Evolutionary conservation across 2,888 invertebrate genomes (phyloP), one percentile per base, ranked within the genome.

Genomic region (Leucozona laternaria): DNA sequence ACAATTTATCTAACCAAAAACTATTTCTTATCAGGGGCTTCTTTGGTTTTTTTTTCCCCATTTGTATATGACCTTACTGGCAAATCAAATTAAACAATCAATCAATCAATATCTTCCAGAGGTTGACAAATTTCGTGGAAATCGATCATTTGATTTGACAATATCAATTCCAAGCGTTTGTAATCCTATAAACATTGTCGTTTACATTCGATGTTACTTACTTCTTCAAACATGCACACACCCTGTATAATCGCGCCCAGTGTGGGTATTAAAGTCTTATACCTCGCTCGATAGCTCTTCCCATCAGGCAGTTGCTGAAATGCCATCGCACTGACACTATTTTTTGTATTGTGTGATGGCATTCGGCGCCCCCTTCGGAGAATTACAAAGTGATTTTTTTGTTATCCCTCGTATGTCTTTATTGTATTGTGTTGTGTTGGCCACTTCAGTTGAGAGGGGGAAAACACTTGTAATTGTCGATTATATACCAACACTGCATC

Each of bases 381-480:
- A 81, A 81, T 81, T 81, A 85, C 85, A 81, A 85, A 81, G 76
- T 73, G 81, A 66, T 81, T 85, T 81, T 85, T 81, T 68, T 81
- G 85, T 81, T 81, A 81, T 81, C 72, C 85, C 71, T 72, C 50
- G 45, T 84, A n/a, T 84, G 70, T 50, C 48, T 68, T 20, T 50
- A 50, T 75, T 79, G 28, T 80, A 25, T 53, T 58, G 40, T 79
- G 43, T 66, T 77, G 72, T 79, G 43, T 66, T 77, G 72, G 48
- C 53, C 66, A 57, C 77, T 77, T 85, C 77, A 57, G 28, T 40
- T 58, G 53, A 66, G 43, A 62, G 45, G 68, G 70, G 62, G 53
- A 58, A 80, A 85, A 77, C 76, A 85, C 81, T 81, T 85, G 81
- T 85, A 85, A 81, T 81, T 85, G 77, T 81, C 80, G 85, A 85